phyloP scores from a whole-genome alignment of 2,797 vertebrate species.

The Helarctos malayanus region DNA sequence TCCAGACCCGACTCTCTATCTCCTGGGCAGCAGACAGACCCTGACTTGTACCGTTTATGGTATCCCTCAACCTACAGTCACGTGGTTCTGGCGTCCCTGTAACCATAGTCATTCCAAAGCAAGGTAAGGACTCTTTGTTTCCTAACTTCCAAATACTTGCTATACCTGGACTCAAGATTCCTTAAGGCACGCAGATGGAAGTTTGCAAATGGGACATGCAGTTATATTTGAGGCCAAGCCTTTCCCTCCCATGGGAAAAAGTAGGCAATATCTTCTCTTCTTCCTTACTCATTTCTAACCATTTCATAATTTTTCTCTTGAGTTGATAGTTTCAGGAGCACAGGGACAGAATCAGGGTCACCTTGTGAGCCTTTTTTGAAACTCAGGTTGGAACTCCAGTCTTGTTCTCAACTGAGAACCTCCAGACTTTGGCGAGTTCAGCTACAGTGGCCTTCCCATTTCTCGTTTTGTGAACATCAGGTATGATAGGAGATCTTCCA shows the following conservation, averaged over 20 bases:
- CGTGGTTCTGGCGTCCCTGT: slow-evolving; percentile 96
- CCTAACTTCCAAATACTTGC: neutral
- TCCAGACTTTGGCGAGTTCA: neutral
- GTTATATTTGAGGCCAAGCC: neutral
- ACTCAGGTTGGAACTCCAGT: neutral
- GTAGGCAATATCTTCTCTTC: neutral
- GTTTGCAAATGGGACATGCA: neutral
- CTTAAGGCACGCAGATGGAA: neutral
- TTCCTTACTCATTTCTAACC: neutral
- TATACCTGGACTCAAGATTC: neutral
- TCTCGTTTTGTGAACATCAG: neutral
- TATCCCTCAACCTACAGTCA: slow-evolving; percentile 93
- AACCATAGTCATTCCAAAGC: slow-evolving; percentile 90
- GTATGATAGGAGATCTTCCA: neutral
- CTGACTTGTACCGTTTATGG: slow-evolving; percentile 95
- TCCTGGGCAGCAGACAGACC: slow-evolving; percentile 92
- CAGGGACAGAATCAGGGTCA: neutral
- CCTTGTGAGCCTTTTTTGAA: neutral
- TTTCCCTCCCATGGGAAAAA: neutral
- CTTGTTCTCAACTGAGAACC: neutral
- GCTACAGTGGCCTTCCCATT: neutral
- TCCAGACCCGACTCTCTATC: slow-evolving; percentile 91
- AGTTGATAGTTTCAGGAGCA: neutral
- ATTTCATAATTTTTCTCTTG: neutral
- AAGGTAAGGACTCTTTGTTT: slow-evolving; percentile 91